Evolutionary conservation across 2,113 vertebrate species (phyloP).

Genomic region (Eidolon helvum): DNA sequence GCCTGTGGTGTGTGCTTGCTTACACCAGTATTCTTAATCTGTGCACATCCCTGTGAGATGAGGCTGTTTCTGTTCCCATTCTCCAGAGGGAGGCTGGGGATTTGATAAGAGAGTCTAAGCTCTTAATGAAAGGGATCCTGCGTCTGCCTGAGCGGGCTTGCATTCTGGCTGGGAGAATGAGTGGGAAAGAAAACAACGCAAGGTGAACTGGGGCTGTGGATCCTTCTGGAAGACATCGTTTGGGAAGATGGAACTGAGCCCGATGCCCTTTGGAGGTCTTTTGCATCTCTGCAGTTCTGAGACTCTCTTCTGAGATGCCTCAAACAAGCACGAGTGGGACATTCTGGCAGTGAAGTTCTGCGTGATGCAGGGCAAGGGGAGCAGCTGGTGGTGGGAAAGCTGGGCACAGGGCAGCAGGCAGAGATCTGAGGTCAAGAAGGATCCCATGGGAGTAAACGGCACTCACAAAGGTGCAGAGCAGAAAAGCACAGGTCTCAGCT

Average conservation of each 20-base stretch:
- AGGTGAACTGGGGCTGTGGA: background rate
- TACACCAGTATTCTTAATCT: fast-evolving
- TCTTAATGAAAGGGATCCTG: background rate
- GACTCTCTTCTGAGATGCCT: no score
- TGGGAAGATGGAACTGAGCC: background rate
- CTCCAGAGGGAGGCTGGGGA: background rate
- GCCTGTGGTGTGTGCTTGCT: background rate
- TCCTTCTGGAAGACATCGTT: fast-evolving
- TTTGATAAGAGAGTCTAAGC: fast-evolving
- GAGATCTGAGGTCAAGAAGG: background rate
- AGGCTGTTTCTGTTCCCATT: background rate
- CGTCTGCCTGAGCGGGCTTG: background rate
- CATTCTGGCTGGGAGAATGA: fast-evolving
- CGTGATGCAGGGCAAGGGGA: fast-evolving
- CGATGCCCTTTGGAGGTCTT: fast-evolving
- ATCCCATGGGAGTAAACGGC: fast-evolving
- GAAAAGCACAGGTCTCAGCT: background rate
- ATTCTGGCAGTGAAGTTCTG: fast-evolving
- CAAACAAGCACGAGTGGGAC: fast-evolving
- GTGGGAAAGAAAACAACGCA: background rate
- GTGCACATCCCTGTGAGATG: fast-evolving
- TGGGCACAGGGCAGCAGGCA: background rate
- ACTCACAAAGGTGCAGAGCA: fast-evolving
- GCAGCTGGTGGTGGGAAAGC: background rate
- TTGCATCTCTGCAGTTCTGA: fast-evolving